Evolutionary conservation across 1,140 invertebrate genomes (phyloP), one percentile per base, ranked within the genome.

Genomic region (Trissolcus basalis): DNA sequence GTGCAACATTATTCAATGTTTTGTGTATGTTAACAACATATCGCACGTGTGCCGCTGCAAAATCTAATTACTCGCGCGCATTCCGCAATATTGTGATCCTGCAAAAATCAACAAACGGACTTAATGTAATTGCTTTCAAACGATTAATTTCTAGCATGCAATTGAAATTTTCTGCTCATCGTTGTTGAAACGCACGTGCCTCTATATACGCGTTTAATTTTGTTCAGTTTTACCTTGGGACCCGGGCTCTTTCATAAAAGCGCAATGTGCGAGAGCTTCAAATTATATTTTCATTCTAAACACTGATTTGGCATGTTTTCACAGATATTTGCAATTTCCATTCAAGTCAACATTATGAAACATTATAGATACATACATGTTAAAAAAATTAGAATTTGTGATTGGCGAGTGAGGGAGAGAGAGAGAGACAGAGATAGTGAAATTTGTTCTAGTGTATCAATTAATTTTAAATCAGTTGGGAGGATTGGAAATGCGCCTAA

Each of bases 61-160:
- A 78, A 75, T 78, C 76, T 65, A 67, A 70, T 67, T 75, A 68
- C 53, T 59, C 60, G 60, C 63, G 60, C 63, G 75, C 83, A 85
- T 85, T 83, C 83, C 83, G 77, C 69, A 78, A 70, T 78, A 79
- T 82, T 79, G 80, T 84, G 83, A 85, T 85, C 81, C 74, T 81
- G 61, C 80, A 86, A 87, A 86, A 86, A 86, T 86, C 80, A 84
- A 85, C 85, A 69, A 75, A 75, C 64, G 49, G 53, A 75, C 68
- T 82, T 85, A 85, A 86, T 86, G 85, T 84, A 85, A 85, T 83
- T 82, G 83, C 81, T 82, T 83, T 83, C 81, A 79, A 84, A 83
- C 83, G 85, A 87, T 86, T 87, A 86, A 84, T 87, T 79, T 82
- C 80, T 79, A 78, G 81, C 84, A 82, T 86, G 83, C 83, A 84